Evolutionary conservation across 2,888 invertebrate species (phyloP).

Genomic region (Polyploca ridens): DNA sequence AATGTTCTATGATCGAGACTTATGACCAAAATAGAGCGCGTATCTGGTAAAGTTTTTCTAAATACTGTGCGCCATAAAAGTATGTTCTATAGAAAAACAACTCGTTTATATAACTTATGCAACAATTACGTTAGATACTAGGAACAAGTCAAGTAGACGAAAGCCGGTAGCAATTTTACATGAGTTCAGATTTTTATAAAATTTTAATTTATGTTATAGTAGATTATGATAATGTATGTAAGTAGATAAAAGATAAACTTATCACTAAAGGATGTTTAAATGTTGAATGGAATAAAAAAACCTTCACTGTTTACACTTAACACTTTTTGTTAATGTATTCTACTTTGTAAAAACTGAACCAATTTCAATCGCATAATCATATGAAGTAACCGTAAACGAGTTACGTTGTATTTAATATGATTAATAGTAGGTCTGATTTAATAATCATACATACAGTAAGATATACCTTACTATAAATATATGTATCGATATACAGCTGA

Average conservation of each 20-base stretch:
- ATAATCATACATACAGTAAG: too few species aligned
- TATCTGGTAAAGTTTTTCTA: too few species aligned
- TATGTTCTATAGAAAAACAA: background rate
- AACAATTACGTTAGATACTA: slow-evolving; percentile 24
- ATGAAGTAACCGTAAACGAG: slow-evolving; percentile 21
- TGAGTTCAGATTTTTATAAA: background rate
- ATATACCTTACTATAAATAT: too few species aligned
- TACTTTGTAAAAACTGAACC: background rate
- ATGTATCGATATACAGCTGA: too few species aligned
- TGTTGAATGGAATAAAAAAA: too few species aligned
- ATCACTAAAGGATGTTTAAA: too few species aligned
- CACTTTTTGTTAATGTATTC: background rate
- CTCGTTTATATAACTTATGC: slow-evolving; percentile 15
- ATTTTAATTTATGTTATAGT: too few species aligned
- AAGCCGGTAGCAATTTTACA: slow-evolving; percentile 27
- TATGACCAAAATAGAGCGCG: background rate
- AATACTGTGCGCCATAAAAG: too few species aligned
- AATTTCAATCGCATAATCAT: slow-evolving; percentile 30
- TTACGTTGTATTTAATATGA: slow-evolving; percentile 38
- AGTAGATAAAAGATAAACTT: too few species aligned
- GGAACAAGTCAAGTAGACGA: slow-evolving; percentile 26
- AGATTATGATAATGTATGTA: too few species aligned
- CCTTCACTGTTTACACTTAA: too few species aligned
- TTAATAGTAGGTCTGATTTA: slow-evolving; percentile 20
- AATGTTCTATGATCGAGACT: too few species aligned